phyloP scores from a whole-genome alignment of 2,888 invertebrate species.

The Calliopum simillimum region DNA sequence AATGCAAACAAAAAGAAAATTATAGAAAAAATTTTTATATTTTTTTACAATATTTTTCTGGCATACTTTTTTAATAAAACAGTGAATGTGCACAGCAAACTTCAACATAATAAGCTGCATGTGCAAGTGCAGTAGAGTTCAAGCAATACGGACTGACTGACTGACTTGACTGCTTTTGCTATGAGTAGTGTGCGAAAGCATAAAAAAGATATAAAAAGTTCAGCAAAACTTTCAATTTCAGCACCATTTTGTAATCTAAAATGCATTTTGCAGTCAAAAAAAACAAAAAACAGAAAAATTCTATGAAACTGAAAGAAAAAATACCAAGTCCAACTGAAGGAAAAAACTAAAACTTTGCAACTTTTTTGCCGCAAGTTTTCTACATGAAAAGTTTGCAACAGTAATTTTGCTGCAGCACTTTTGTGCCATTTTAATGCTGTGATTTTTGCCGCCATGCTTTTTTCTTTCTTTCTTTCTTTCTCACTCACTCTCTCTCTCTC shows the following conservation, averaged over 20 bases:
- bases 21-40: no score
- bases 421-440: not conserved
- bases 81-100: no score
- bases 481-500: conserved; percentile 12
- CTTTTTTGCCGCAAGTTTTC: conserved; percentile 7
- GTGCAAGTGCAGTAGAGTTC: no score
- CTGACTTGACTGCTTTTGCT: no score
- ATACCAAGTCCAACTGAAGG: not conserved
- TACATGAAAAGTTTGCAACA: not conserved
- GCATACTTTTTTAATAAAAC: no score
- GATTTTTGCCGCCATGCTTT: conserved; percentile 2
- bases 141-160: no score
- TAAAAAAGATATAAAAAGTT: no score
- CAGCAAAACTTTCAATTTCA: conserved; percentile 13
- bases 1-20: no score
- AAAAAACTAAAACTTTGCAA: not conserved
- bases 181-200: no score
- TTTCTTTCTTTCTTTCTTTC: not conserved
- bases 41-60: no score
- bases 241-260: conserved; percentile 19
- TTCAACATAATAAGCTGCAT: no score
- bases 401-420: not conserved
- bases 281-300: not conserved
- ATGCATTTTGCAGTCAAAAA: conserved; percentile 10
- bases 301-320: not conserved